A percentile compares a stretch with the other conserved stretches of the same genome.
Evolutionary conservation across 2,797 vertebrate genomes (phyloP).

Genomic region (Oreonectes daqikongensis): DNA sequence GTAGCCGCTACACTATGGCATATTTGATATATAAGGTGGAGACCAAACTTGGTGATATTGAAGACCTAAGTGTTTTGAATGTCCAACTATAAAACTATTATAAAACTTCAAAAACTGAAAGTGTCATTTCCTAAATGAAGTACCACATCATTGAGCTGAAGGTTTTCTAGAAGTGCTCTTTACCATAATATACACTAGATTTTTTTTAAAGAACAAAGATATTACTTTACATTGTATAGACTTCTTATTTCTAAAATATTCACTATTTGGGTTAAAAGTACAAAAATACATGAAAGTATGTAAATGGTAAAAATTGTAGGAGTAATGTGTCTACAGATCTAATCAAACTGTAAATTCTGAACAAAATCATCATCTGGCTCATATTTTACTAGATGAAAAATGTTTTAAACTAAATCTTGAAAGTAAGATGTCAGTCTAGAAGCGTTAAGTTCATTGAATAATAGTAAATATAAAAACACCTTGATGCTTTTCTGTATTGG

Average conservation of each 20-base stretch:
- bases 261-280: not conserved
- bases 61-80: conserved; percentile 56
- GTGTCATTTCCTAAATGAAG: conserved; percentile 50
- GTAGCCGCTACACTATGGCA: conserved; percentile 43
- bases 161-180: not conserved
- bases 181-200: not conserved
- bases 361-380: not conserved
- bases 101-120: conserved; percentile 51
- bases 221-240: not conserved
- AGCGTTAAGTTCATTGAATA: too few species aligned
- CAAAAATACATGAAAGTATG: not conserved
- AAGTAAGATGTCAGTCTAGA: too few species aligned
- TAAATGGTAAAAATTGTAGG: too few species aligned
- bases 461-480: not conserved
- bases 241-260: too few species aligned
- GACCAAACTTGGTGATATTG: conserved; percentile 55
- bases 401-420: too few species aligned
- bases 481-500: not conserved
- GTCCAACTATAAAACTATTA: conserved; percentile 56
- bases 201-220: not conserved
- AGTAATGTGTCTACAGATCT: not conserved
- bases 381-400: not conserved
- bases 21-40: conserved; percentile 50
- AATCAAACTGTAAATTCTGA: not conserved
- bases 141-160: not conserved